Base-by-base conservation (phyloP, 2,888 invertebrate species). In the Lasioglossum figueresi region DNA sequence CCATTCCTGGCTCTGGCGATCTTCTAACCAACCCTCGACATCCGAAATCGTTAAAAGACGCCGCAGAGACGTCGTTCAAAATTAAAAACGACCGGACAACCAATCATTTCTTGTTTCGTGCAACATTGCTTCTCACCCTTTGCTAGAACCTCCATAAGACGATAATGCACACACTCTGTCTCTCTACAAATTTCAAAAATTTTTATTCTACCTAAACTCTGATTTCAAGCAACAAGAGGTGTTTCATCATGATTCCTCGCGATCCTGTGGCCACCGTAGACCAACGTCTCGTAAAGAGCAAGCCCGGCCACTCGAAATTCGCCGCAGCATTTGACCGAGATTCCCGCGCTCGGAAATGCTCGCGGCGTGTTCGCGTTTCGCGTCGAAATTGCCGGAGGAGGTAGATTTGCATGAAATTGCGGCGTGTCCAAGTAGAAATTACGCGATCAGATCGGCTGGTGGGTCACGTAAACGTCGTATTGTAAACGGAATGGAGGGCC, bases 391-490 rank as follows among this genome's bases (percentile, higher is more conserved):
- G 27, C 14, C 34, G 34, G 59, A 12, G 23, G 0, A 70, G 19
- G 16, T n/a, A 12, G 16, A 82, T 74, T 82, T 77, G 59, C 48
- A 82, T 68, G 75, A 79, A 75, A 81, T 83, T 45, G 82, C 75
- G 12, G 19, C 71, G 10, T 52, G 83, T 63, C 43, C 59, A 81
- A 83, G 82, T 63, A 76, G 63, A 81, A 76, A 83, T 83, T 84
- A 84, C 84, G 71, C 70, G 70, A 85, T 85, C 80, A 77, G 77
- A 68, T 63, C 88, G 83, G 88, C 88, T 88, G 85, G 84, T 71
- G 63, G 43, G 82, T 90, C 89, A 89, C 89, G 89, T 89, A 88
- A 52, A 66, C 78, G 90, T 77, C 83, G 83, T 89, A 87, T 89
- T 71, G 85, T 72, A 85, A 14, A 31, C 52, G 66, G 40, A 2